Conservation (phyloP, 2,797 vertebrate species). For the Bovichtus diacanthus region DNA sequence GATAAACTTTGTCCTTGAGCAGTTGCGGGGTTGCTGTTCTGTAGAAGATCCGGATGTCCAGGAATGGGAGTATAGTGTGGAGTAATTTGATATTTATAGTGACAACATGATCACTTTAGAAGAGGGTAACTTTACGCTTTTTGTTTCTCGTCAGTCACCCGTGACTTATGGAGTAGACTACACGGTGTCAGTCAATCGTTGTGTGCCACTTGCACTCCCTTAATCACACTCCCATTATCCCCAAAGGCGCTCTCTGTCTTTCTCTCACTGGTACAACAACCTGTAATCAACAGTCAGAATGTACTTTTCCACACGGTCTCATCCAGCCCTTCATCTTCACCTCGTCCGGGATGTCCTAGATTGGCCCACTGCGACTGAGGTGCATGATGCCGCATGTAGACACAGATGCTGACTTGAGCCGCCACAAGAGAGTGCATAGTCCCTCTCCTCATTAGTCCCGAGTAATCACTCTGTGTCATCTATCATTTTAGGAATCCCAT, state of each 20-base stretch:
- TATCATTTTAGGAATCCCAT: slow-evolving; percentile 55
- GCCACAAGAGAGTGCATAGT: slow-evolving; percentile 21
- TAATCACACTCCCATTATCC: slow-evolving; percentile 51
- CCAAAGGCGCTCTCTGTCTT: slow-evolving; percentile 37
- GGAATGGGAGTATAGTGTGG: neutral
- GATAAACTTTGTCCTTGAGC: slow-evolving; percentile 32
- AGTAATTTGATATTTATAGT: slow-evolving; percentile 11
- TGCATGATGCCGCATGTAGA: slow-evolving; percentile 40
- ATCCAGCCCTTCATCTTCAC: slow-evolving; percentile 18
- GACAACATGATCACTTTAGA: neutral
- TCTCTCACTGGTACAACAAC: slow-evolving; percentile 26
- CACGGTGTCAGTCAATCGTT: neutral
- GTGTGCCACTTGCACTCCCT: slow-evolving; percentile 22
- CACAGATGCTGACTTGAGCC: slow-evolving; percentile 33
- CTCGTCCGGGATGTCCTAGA: slow-evolving; percentile 36
- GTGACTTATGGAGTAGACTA: slow-evolving; percentile 8
- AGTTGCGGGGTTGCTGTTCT: neutral
- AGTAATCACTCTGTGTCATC: slow-evolving; percentile 51
- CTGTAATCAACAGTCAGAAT: slow-evolving; percentile 44
- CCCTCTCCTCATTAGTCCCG: slow-evolving; percentile 39
- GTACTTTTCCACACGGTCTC: slow-evolving; percentile 7
- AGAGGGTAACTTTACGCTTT: neutral
- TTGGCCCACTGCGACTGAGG: slow-evolving; percentile 27
- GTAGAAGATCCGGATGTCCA: neutral
- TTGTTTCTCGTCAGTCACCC: neutral